Evolutionary conservation across 2,888 invertebrate species (phyloP).

Genomic region (Idaea biselata): DNA sequence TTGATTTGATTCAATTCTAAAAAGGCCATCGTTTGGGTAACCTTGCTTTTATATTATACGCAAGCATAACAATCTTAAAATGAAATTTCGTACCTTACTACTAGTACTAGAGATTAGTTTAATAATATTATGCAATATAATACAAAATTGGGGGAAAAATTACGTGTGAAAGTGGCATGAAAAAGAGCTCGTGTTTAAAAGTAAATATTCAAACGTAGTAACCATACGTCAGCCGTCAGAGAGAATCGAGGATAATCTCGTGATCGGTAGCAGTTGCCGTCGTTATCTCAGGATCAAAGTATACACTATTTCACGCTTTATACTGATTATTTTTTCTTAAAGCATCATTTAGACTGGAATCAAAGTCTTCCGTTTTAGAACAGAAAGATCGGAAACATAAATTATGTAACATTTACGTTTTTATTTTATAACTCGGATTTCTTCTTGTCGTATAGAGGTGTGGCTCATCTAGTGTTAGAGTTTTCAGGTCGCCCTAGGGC

Average conservation of each 20-base stretch:
- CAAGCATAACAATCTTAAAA: too few relatives aligned
- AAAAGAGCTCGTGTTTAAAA: slow-evolving; percentile 1
- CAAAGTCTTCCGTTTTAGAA: too few relatives aligned
- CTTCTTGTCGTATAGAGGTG: too few relatives aligned
- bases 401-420: not conserved
- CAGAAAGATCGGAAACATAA: not conserved
- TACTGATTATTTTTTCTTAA: slow-evolving; percentile 4
- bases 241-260: slow-evolving; percentile 20
- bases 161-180: not conserved
- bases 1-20: too few relatives aligned
- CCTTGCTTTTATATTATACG: too few relatives aligned
- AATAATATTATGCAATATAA: not conserved
- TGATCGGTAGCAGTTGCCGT: slow-evolving; percentile 17
- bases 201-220: slow-evolving; percentile 3
- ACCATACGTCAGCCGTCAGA: slow-evolving; percentile 15
- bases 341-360: not conserved
- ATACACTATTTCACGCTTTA: not conserved
- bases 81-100: too few relatives aligned
- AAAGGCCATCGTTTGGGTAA: too few relatives aligned
- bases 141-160: not conserved
- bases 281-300: slow-evolving; percentile 22
- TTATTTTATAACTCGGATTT: not conserved
- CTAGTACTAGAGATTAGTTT: not conserved
- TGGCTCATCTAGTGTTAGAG: too few relatives aligned
- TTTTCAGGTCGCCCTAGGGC: too few relatives aligned